Conservation (phyloP, 2,113 vertebrate species). For the Sporophila hypoxantha region DNA sequence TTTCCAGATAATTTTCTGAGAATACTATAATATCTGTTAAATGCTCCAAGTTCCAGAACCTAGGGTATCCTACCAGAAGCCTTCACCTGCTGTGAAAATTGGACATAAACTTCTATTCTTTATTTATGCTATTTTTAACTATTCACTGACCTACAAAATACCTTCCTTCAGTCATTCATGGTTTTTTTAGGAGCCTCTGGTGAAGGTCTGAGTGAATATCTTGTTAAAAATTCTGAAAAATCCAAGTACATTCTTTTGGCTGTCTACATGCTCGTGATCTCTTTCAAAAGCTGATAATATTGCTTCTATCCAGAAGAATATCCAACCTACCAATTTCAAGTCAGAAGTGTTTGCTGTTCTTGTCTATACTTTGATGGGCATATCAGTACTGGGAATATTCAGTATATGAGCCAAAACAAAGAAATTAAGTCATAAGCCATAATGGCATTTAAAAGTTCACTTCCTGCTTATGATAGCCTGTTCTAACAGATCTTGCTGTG, state of each 20-base stretch:
- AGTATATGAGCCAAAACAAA: neutral
- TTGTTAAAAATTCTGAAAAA: neutral
- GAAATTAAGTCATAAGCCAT: neutral
- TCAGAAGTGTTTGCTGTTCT: neutral
- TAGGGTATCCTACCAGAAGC: neutral
- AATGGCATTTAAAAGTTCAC: neutral
- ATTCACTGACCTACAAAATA: neutral
- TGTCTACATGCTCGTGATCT: neutral
- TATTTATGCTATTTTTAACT: neutral
- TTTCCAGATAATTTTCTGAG: neutral
- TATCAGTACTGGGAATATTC: neutral
- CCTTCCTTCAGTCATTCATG: neutral
- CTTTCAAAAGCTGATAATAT: neutral
- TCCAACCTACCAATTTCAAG: neutral
- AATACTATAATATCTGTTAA: neutral
- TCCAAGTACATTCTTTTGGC: neutral
- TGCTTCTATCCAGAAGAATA: neutral
- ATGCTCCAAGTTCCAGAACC: fast-evolving
- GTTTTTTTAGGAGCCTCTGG: neutral
- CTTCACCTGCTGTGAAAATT: neutral
- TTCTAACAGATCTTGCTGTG: neutral
- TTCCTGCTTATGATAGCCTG: neutral
- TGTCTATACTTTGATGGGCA: neutral
- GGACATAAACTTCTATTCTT: neutral
- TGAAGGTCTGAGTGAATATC: neutral